Base-by-base conservation (phyloP, 64 coral and sea anemone species). In the Hydrozoanthus tunicans region DNA sequence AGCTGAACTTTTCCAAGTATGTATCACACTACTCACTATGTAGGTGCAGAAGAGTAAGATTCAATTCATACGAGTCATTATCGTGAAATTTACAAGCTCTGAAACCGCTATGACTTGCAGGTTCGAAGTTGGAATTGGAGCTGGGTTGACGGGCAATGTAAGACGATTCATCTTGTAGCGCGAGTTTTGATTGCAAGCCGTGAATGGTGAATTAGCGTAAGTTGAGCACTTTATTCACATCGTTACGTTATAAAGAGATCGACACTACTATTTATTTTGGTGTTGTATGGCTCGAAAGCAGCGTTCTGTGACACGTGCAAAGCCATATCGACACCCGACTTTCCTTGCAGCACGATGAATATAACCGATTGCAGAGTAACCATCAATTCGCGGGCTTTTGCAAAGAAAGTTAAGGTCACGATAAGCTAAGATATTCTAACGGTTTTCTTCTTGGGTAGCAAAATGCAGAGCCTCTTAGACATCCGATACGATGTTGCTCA, bases 181-280 rank as follows among this genome's bases (percentile, higher is more conserved):
- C 95, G 95, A 97, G 95, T 97, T 97, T 97, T 97, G 95, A 97
- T 97, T 97, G 95, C 95, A 97, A 97, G 95, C 95, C 89, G 95
- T 97, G 95, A 97, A 97, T 97, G 95, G 95, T 97, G 95, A 97
- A 97, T 97, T 97, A 91, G 86, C 92, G 95, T 97, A 97, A 97
- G 95, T 97, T 97, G 95, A 97, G 95, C 92, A 94, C 95, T 97
- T 97, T 91, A 94, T 97, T 97, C 92, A 67, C 90, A 89, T 92
- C 90, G 89, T 92, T 92, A 94, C 83, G 94, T 82, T 81, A 94
- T 94, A 97, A 94, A 96, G 66, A 90, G 95, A 96, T 96, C 89
- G 92, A 91, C 89, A 70, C 23, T 75, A 69, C 57, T 94, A 94
- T 97, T 94, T 93, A 92, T 93, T 94, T 91, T 94, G 91, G 56